Base-by-base conservation (phyloP, 53 echinoderm and acorn worm species). In the Patiria pectinifera region DNA sequence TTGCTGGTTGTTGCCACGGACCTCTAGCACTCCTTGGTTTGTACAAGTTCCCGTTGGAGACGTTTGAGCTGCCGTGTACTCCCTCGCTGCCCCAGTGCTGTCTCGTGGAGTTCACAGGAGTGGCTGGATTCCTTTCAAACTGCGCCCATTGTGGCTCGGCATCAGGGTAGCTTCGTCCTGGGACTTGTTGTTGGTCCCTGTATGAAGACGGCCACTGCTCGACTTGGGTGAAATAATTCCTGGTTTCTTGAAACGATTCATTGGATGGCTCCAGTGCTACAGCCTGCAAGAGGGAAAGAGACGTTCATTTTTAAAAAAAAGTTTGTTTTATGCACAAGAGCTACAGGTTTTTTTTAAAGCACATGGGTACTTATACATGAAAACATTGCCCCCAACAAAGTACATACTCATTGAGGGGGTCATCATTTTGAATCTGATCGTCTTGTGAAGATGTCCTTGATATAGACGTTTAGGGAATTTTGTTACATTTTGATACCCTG, bases 251-350 rank as follows among this genome's bases (percentile, higher is more conserved):
- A 81, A 90, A 90, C 45, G 69, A 63, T 48, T 18, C 81, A 69
- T 90, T 90, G 4, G 59, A 90, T 12, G 90, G 90, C 48, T 90
- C 90, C 25, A 90, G 80, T 14, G 82, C 69, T 24, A 90, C 80
- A 13, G 90, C 90, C 90, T 90, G 66, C 14, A 16, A 80, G 26
- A 66, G 60, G 26, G 4, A 14, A 84, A 80, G 44, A 90, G 13
- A 78, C 21, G 18, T 8, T 23, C 15, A 1, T 6, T 43, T 66
- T 25, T 84, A 84, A 80, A 16, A 80, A 14, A 47, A 80, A 18
- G 1, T 0, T 48, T 45, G 14, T n/a, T n/a, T 35, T 35, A 35
- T 35, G 48, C 19, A 82, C 15, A 53, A 53, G 8, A 53, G 53
- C 2, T 5, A 53, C 53, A 53, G 53, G 53, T 53, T 53, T 6